phyloP scores from a whole-genome alignment of 2,888 invertebrate species.

The Strigamia maritima region DNA sequence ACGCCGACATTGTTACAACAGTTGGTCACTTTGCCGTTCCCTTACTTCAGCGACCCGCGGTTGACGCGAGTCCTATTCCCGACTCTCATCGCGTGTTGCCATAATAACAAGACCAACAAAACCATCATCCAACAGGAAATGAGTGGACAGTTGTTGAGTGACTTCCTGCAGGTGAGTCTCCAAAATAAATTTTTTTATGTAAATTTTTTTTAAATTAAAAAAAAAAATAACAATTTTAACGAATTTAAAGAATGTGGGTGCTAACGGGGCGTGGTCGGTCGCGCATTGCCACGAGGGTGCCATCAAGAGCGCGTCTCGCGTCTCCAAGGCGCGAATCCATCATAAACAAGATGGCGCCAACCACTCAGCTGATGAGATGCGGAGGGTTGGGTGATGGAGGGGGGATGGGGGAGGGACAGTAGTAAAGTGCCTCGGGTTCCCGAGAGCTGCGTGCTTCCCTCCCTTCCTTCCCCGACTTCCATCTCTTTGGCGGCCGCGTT shows the following conservation, averaged over 20 bases:
- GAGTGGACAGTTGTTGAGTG: constrained; percentile 53
- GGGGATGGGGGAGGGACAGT: background rate
- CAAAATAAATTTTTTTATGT: no score
- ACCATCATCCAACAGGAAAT: constrained; percentile 70
- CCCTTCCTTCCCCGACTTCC: background rate
- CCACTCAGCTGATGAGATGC: constrained; percentile 11
- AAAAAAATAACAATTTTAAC: background rate
- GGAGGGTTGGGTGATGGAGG: constrained; percentile 17
- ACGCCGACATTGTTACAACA: constrained; percentile 78
- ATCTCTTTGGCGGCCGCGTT: constrained; percentile 20
- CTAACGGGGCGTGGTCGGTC: constrained; percentile 4
- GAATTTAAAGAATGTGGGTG: background rate
- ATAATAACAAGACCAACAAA: constrained; percentile 66
- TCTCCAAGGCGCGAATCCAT: constrained; percentile 15
- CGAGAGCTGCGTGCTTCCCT: constrained; percentile 10
- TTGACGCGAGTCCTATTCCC: constrained; percentile 73
- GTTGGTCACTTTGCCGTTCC: constrained; percentile 74
- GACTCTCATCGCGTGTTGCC: constrained; percentile 69
- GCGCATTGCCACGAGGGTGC: background rate
- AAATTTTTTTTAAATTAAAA: no score
- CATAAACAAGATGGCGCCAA: constrained; percentile 15
- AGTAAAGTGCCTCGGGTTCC: constrained; percentile 22
- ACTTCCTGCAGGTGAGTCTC: constrained; percentile 54
- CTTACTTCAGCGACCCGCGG: constrained; percentile 73
- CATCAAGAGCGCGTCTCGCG: constrained; percentile 10